Evolutionary conservation across 1,140 invertebrate genomes (phyloP).

Genomic region (Papilio dardanus): DNA sequence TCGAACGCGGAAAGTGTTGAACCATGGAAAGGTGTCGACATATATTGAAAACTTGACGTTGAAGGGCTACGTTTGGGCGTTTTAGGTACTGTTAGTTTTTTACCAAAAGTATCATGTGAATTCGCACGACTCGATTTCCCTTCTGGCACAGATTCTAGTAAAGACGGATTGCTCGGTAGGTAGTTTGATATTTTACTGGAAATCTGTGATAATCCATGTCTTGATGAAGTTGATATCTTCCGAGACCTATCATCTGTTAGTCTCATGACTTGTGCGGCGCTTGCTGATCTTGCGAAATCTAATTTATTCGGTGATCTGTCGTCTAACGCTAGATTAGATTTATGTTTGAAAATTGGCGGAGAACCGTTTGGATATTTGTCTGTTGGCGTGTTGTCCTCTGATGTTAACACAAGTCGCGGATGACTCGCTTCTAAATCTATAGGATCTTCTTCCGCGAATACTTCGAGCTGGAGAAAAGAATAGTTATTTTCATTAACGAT

Average conservation of each 20-base stretch:
- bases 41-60: slow-evolving; percentile 91
- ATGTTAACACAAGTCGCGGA: slow-evolving; percentile 62
- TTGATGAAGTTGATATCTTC: slow-evolving; percentile 68
- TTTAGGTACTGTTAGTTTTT: slow-evolving; percentile 64
- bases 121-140: slow-evolving; percentile 62
- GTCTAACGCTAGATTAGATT: slow-evolving; percentile 57
- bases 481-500: not conserved
- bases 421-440: slow-evolving; percentile 54
- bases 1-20: slow-evolving; percentile 89
- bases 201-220: slow-evolving; percentile 63
- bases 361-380: slow-evolving; percentile 65
- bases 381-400: slow-evolving; percentile 53
- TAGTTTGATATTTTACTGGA: slow-evolving; percentile 67
- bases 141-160: slow-evolving; percentile 72
- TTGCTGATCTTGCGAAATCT: slow-evolving; percentile 81
- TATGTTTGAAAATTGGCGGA: slow-evolving; percentile 61
- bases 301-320: slow-evolving; percentile 49
- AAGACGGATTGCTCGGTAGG: slow-evolving; percentile 62
- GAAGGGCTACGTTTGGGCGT: slow-evolving; percentile 87
- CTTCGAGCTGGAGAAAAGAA: slow-evolving; percentile 61
- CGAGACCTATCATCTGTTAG: slow-evolving; percentile 56
- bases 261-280: slow-evolving; percentile 78
- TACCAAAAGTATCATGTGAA: slow-evolving; percentile 65
- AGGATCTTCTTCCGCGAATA: slow-evolving; percentile 66
- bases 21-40: slow-evolving; percentile 92